Conservation (phyloP, 2,888 invertebrate species). For the Ptychoptera albimana region DNA sequence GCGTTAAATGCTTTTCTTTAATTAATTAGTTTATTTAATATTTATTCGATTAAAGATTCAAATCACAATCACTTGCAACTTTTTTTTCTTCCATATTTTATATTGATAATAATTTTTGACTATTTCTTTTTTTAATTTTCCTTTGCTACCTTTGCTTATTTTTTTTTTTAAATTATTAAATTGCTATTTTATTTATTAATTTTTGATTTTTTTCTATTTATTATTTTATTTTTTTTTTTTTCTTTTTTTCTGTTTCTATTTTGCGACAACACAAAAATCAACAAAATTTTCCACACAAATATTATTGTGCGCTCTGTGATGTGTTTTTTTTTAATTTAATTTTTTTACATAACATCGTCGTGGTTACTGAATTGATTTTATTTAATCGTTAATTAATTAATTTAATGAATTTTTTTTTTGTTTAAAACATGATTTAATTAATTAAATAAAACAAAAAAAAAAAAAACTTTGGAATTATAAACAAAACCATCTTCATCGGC, state of each 20-base stretch:
- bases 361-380: no score
- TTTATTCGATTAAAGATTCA: no score
- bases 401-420: neutral
- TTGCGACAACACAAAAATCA: constrained; percentile 10
- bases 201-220: constrained; percentile 11
- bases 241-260: constrained; percentile 11
- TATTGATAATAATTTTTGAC: no score
- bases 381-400: no score
- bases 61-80: no score
- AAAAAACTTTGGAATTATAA: constrained; percentile 6
- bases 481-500: neutral
- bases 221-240: constrained; percentile 11
- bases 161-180: constrained; percentile 5
- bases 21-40: no score
- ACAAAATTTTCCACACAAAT: neutral
- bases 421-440: constrained; percentile 2
- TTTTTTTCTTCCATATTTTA: no score
- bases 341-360: no score
- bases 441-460: constrained; percentile 7
- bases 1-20: neutral
- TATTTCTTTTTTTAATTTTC: no score
- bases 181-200: constrained; percentile 7
- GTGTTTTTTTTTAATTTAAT: no score
- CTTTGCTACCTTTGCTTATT: no score
- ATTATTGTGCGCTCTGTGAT: neutral